Base-by-base conservation (phyloP, 2,797 vertebrate species). In the Amblyopsis hoosieri region DNA sequence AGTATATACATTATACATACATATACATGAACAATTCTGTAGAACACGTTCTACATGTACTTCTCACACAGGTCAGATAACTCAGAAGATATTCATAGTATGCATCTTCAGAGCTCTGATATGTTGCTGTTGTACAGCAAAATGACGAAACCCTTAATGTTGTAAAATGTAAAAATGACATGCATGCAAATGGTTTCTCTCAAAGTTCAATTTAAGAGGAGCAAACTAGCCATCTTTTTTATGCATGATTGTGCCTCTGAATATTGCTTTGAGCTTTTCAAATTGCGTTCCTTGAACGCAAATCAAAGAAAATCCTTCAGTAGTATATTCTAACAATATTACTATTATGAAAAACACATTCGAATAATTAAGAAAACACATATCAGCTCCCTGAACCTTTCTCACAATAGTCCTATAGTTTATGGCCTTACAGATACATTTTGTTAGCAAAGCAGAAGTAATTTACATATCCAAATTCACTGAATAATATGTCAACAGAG, bases 161-260 rank as follows among this genome's bases (percentile, higher is more conserved):
- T 42, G 37, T 7, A 42, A 8, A 9, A 9, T 42, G 4, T 42
- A 8, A 42, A 42, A 42, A 42, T 42, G 37, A 42, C 37, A 42
- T 42, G 37, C 67, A 62, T 42, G 37, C 67, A 62, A 81, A 68
- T 72, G 72, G 79, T 78, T 68, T 76, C 67, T 73, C 66, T 69
- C 54, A 81, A 85, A 87, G 75, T 83, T 86, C 62, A 78, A 79
- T 86, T 82, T 77, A 33, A 78, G 75, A 75, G 66, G 62, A 72
- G 80, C 67, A 79, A 81, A 87, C 85, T 79, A 83, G 75, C 72
- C 76, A 66, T 64, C 64, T 84, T 72, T 73, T 85, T 83, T 75
- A 86, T 83, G 78, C 79, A 82, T 82, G 57, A 80, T 48, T 83
- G 57, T 74, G 80, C 60, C 19, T 57, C 83, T 86, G 80, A 78